phyloP scores from a whole-genome alignment of 1,140 invertebrate genomes.

The Drosophila parabipectinata region DNA sequence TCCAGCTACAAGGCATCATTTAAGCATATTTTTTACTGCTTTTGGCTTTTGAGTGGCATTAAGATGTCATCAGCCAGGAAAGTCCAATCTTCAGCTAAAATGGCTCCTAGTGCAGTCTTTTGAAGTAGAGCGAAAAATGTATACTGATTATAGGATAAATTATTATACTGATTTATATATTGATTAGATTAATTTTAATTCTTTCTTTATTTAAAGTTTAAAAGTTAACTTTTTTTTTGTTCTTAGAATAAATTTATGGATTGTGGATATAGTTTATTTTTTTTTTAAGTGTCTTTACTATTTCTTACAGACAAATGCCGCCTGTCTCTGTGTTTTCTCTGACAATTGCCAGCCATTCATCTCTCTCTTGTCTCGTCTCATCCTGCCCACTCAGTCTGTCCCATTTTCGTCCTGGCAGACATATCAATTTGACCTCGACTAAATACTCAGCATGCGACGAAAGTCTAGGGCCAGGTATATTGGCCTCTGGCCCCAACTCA shows the following conservation, averaged over 20 bases:
- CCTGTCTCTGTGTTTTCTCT: conserved; percentile 5
- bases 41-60: conserved; percentile 44
- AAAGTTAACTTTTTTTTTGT: background rate
- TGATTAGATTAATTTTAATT: background rate
- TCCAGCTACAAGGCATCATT: conserved; percentile 10
- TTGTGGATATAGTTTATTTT: background rate
- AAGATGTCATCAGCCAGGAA: conserved; percentile 46
- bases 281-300: background rate
- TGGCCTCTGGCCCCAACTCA: conserved; percentile 35
- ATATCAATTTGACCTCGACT: conserved; percentile 71
- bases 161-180: no score
- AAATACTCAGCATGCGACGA: conserved; percentile 63
- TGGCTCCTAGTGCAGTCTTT: background rate
- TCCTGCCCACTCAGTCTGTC: conserved; percentile 7
- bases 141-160: background rate
- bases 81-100: conserved; percentile 12
- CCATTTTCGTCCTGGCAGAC: conserved; percentile 54
- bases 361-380: conserved; percentile 25
- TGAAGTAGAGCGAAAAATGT: background rate
- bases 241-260: background rate
- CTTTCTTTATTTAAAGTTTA: background rate
- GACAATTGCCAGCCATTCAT: conserved; percentile 45
- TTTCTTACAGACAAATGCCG: conserved; percentile 9
- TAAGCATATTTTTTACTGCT: conserved; percentile 46
- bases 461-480: conserved; percentile 43